Evolutionary conservation across 2,888 invertebrate species (phyloP), one percentile per base, ranked within the genome.

Genomic region (Hyalella azteca): DNA sequence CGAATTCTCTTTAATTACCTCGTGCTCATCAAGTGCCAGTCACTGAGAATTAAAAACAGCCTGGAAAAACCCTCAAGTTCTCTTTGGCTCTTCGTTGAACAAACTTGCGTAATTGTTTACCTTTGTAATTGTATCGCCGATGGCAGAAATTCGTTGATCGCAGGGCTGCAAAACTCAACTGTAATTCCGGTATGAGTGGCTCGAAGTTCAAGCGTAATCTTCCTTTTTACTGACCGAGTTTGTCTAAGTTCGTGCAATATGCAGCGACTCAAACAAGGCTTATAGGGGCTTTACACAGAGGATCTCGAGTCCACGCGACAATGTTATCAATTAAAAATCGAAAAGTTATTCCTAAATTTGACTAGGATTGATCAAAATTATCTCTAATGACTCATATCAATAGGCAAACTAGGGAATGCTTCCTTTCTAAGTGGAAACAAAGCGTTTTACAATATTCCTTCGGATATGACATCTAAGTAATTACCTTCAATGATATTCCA

Each of bases 91-190:
- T 66, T 66, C 66, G 66, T 19, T 29, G 36, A 36, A 15, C 66
- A 66, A 66, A 66, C 66, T 66, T 66, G 5, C 15, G 32, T 29
- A 66, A 32, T 66, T 66, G 66, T 66, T 66, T 66, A 36, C 29
- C 66, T 66, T 66, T 66, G 66, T 66, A 66, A 66, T 66, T 66
- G 66, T 66, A 66, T 66, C 66, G 66, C 66, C 36, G 66, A 66
- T 66, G 66, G 66, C 66, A 66, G 66, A 66, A 29, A 29, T 66
- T 66, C 66, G 66, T 29, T 36, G 29, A 66, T 66, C 66, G 36
- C n/a, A 54, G 26, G 29, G 22, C 29, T 26, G 54, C 3, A 54
- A 54, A 66, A 36, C 39, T 66, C 66, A 15, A 66, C 36, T 66
- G 66, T 66, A 66, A 66, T 66, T 66, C 66, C 36, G 66, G 36